Conservation (phyloP, 2,113 vertebrate genomes). For the Chloroceryle aenea region DNA sequence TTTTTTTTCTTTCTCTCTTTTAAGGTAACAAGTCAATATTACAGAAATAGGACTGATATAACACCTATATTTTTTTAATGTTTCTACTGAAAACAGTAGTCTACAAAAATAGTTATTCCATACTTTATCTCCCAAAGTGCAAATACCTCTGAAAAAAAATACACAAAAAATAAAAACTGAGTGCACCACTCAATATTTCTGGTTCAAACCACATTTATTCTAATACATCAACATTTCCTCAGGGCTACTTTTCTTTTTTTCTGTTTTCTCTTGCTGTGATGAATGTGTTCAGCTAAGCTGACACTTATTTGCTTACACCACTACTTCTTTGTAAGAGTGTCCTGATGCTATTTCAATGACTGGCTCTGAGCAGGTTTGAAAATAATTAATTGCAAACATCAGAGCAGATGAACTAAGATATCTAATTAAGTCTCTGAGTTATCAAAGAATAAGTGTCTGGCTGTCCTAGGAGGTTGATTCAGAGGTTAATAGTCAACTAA, state of each 20-base stretch:
- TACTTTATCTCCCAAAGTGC: neutral
- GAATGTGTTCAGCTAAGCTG: neutral
- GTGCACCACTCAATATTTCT: neutral
- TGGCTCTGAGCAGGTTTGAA: neutral
- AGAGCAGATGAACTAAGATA: neutral
- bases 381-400: slow-evolving; percentile 8
- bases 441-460: neutral
- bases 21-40: neutral
- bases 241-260: neutral
- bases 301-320: neutral
- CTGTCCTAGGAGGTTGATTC: neutral
- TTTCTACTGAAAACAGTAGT: neutral
- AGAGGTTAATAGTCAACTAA: neutral
- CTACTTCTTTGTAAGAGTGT: neutral
- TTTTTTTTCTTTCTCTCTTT: neutral
- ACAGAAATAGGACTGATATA: neutral
- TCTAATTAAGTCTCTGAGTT: neutral
- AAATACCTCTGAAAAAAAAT: neutral
- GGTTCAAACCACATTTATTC: neutral
- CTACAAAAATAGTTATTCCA: neutral
- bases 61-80: neutral
- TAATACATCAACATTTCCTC: neutral
- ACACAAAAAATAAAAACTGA: neutral
- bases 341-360: neutral
- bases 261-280: neutral